Evolutionary conservation across 2,113 vertebrate genomes (phyloP), one percentile per base, ranked within the genome.

Genomic region (Engraulis encrasicolus): DNA sequence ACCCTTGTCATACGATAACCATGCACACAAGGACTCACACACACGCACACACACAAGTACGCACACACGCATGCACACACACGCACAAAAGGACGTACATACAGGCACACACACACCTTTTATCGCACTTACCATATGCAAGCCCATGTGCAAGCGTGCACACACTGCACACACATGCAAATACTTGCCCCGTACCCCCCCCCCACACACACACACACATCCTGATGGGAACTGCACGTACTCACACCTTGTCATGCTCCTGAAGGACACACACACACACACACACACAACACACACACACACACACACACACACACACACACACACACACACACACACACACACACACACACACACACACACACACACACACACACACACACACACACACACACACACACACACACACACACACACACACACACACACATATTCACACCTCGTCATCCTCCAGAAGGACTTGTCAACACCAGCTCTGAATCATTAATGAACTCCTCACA

Each of bases 231-330:
- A n/a, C n/a, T n/a, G n/a, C n/a, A n/a, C n/a, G 9, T 91, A 87
- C 84, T 89, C 78, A 90, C 90, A 91, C 91, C 89, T 31, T 92
- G 90, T 91, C 93, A 91, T 88, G n/a, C n/a, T n/a, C n/a, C n/a
- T n/a, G n/a, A 5, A 3, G 88, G 88, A 86, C 81, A 18, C 37
- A 27, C 87, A 87, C 89, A 91, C 81, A 90, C 86, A 86, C 85
- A 84, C 81, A n/a, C 14, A 34, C 34, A 23, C 66, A 74, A 74
- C 34, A 23, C 27, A 11, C n/a, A 7, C 23, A n/a, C n/a, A n/a
- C n/a, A n/a, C n/a, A 23, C 1, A 6, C 18, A 5, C 66, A 4
- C 61, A 3, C 12, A 23, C 14, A 36, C 27, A 0, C 66, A 11
- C 66, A 3, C 40, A 3, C 40, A 45, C 40, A n/a, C 40, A 45